Evolutionary conservation across 1,140 invertebrate species (phyloP), one percentile per base, ranked within the genome.

Genomic region (Temnothorax nylanderi): DNA sequence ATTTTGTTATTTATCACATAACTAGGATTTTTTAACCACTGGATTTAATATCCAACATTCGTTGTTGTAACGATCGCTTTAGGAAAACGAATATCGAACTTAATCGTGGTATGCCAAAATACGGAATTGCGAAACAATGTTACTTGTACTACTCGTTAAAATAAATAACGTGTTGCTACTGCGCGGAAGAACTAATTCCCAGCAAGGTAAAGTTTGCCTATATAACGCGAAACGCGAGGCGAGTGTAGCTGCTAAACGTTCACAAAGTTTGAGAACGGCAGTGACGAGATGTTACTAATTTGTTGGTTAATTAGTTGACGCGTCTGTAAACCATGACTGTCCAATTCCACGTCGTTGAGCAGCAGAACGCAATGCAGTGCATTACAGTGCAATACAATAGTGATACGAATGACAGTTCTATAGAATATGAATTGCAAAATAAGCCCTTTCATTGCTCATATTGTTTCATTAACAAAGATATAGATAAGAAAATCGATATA

Each of bases 261-360:
- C 37, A n/a, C 82, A 80, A 80, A 62, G 84, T 87, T 84, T 60
- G 78, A 49, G 82, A 82, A 64, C 58, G 56, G 71, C 76, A 54
- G 81, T 76, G 65, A 67, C 80, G 89, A 86, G 86, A 91, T 74
- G 87, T 77, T 90, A 69, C 87, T 91, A 91, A 91, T 91, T 91
- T 85, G 87, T 89, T 89, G 87, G 87, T 85, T 91, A 91, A 91
- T 89, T 86, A 90, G 89, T 86, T 88, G 84, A 90, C 89, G 71
- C 69, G 64, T 60, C 89, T 72, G 81, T 74, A 74, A 87, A 76
- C 86, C 75, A 47, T 82, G 60, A 71, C 67, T 78, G 67, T 84
- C 74, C 85, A 62, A 87, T 87, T 78, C 58, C 60, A 34, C 47
- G 11, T 65, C 62, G 58, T 69, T 87, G 86, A 71, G 44, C 81